Evolutionary conservation across 2,113 vertebrate species (phyloP), one percentile per base, ranked within the genome.

Genomic region (Phalacrocorax brasilianus): DNA sequence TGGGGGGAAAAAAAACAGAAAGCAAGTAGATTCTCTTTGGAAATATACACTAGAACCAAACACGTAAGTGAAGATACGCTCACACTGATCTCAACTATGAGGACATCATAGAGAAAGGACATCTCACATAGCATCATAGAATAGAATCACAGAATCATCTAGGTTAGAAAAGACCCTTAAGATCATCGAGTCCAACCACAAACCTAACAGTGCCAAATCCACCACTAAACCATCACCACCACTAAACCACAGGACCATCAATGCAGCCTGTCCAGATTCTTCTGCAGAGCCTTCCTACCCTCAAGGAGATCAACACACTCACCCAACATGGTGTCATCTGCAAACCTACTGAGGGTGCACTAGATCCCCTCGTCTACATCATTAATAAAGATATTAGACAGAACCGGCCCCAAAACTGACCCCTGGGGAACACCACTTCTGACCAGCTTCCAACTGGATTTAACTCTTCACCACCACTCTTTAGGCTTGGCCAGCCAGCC

Each of bases 261-360:
- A 59, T 30, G 19, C 19, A 35, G 8, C 3, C 28, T 32, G 6
- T 15, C 3, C 17, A 11, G 27, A 44, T 13, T 2, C 4, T 26
- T 22, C 17, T 53, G 33, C 3, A 70, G 11, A 15, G 12, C 14
- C 35, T 56, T 32, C 35, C 20, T 32, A 2, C 8, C 5, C 32
- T 61, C 17, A 6, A 50, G 23, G 12, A 44, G 2, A 59, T 13
- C 6, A n/a, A 18, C 23, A 49, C 26, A 47, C 16, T 38, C 4
- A 4, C 8, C 15, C 44, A 80, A 5, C 2, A 5, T n/a, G 9
- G 4, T 24, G 33, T 33, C 2, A 2, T 44, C 45, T 32, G 14
- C 27, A 72, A 62, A 55, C 27, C 32, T 30, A 30, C 33, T 38
- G 27, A 61, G 44, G 14, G 18, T 21, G 44, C 40, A 38, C 7